A percentile compares a stretch with the other conserved stretches of the same genome.
phyloP scores from a whole-genome alignment of 2,113 vertebrate species.

The Cyphomyrus plagiostoma region DNA sequence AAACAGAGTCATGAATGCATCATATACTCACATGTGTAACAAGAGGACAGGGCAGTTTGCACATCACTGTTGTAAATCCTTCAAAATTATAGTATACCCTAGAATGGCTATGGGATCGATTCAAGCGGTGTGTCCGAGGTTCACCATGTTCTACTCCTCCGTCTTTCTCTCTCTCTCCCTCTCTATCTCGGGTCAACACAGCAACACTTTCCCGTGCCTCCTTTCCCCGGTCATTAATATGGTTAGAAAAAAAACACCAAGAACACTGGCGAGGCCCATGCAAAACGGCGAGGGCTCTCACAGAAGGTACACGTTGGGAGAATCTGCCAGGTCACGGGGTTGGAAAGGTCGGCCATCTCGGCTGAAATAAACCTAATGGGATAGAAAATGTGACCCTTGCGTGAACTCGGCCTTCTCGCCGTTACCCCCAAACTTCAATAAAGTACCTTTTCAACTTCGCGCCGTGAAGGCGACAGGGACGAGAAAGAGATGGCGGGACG shows the following conservation, averaged over 20 bases:
- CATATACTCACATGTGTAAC: conserved; percentile 17
- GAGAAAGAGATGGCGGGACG: conserved; percentile 32
- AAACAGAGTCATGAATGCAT: neutral
- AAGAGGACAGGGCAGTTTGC: conserved; percentile 5
- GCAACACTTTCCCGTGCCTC: conserved; percentile 38
- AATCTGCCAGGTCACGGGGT: conserved; percentile 49
- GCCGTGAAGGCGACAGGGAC: conserved; percentile 44
- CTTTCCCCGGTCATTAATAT: conserved; percentile 10
- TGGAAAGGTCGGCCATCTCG: conserved; percentile 51
- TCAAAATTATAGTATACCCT: conserved; percentile 11
- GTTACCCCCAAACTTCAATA: conserved; percentile 53
- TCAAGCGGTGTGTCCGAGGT: neutral
- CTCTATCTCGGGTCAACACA: conserved; percentile 17
- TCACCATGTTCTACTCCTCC: neutral
- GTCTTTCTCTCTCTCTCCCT: conserved; percentile 7
- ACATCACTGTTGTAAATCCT: conserved; percentile 6
- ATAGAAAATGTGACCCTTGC: conserved; percentile 56
- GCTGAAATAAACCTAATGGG: conserved; percentile 50
- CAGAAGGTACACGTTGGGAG: conserved; percentile 47
- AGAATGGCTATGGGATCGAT: neutral
- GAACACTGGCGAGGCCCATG: conserved; percentile 15
- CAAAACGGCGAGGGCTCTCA: conserved; percentile 32
- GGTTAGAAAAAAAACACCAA: conserved; percentile 28
- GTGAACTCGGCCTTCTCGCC: conserved; percentile 53
- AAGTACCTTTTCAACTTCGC: conserved; percentile 48